These are phyloP conservation scores for Tillus elongatus DNA, from an alignment of 2,888 invertebrate genomes.

Conservation along the genomic window DNA sequence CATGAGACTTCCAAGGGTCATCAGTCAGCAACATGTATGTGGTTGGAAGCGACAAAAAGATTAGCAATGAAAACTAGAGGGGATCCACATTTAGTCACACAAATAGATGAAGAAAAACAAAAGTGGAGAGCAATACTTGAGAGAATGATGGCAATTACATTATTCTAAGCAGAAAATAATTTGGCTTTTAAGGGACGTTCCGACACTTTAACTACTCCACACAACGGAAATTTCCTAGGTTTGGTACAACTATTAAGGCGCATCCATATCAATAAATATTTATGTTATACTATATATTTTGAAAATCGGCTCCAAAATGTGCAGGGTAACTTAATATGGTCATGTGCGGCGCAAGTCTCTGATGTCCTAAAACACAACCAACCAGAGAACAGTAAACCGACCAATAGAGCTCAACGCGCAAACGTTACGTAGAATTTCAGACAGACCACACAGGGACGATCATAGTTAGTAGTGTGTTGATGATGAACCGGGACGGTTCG, in stretches of 20 bases:
- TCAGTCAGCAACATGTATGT: not conserved
- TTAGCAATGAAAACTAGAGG: not conserved
- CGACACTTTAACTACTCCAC: conserved; percentile 3
- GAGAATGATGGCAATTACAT: conserved; percentile 5
- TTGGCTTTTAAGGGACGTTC: not conserved
- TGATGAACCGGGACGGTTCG: too few relatives aligned
- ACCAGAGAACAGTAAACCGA: too few relatives aligned
- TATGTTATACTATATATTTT: too few relatives aligned
- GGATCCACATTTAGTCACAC: not conserved
- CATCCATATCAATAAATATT: too few relatives aligned
- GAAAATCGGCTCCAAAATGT: too few relatives aligned
- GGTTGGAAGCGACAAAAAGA: conserved; percentile 5
- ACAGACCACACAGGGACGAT: not conserved
- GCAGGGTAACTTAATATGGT: too few relatives aligned
- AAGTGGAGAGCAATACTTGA: conserved; percentile 7
- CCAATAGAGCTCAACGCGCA: too few relatives aligned
- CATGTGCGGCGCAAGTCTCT: too few relatives aligned
- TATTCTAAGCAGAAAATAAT: conserved; percentile 6
- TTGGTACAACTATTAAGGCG: conserved; percentile 6
- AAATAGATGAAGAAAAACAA: conserved; percentile 5
- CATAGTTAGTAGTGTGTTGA: too few relatives aligned
- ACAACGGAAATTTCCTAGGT: conserved; percentile 6
- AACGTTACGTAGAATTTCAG: not conserved
- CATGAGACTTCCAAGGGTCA: conserved; percentile 6
- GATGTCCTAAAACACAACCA: too few relatives aligned